These are phyloP conservation scores for Plectrocnemia conspersa DNA, from an alignment of 1,140 invertebrate genomes.

Conservation along the genomic window DNA sequence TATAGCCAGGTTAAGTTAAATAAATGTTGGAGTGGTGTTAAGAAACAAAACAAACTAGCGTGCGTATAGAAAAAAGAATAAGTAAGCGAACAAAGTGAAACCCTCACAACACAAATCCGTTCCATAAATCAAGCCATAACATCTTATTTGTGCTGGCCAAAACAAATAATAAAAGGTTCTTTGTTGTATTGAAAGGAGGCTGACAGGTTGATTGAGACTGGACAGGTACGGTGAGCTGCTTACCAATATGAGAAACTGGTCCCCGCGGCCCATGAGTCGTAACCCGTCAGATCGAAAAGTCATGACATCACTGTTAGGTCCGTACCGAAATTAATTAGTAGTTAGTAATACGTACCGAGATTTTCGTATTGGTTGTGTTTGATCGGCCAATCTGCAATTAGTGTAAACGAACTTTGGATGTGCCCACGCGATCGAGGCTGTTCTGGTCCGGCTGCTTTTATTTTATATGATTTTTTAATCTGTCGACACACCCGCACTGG, in stretches of 20 bases:
- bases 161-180: constrained; percentile 33
- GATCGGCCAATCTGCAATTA: too few relatives aligned
- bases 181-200: constrained; percentile 28
- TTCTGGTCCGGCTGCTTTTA: too few relatives aligned
- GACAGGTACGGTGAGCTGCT: constrained; percentile 17
- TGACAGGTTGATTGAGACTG: constrained; percentile 28
- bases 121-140: constrained; percentile 33
- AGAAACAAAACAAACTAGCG: constrained; percentile 12
- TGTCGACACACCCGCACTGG: too few relatives aligned
- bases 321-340: too few relatives aligned
- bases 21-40: constrained; percentile 14
- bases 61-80: constrained; percentile 7
- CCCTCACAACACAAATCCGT: constrained; percentile 17
- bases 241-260: constrained; percentile 2
- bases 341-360: too few relatives aligned
- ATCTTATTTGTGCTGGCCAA: constrained; percentile 34
- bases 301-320: too few relatives aligned
- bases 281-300: too few relatives aligned
- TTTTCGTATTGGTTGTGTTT: too few relatives aligned
- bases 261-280: too few relatives aligned
- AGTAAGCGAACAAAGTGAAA: constrained; percentile 15
- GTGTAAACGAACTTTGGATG: too few relatives aligned
- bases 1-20: constrained; percentile 5
- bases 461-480: too few relatives aligned
- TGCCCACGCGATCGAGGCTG: too few relatives aligned